phyloP scores from a whole-genome alignment of 2,797 vertebrate genomes.

The Girardinus metallicus region DNA sequence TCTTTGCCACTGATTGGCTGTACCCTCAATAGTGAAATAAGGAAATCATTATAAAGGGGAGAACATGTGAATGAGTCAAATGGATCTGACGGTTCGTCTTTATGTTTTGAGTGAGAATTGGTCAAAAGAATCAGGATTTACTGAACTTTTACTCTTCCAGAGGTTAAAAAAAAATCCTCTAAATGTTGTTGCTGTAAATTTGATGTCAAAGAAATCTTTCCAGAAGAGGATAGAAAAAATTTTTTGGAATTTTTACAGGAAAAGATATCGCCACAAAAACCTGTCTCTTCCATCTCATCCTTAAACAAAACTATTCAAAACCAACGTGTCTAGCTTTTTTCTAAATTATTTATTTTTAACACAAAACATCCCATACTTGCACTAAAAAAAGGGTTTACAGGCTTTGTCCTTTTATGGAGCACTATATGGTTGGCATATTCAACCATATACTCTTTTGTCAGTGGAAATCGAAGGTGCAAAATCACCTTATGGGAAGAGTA shows the following conservation, averaged over 20 bases:
- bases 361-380: neutral
- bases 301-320: neutral
- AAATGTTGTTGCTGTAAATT: neutral
- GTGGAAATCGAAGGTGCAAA: neutral
- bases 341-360: neutral
- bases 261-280: neutral
- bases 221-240: neutral
- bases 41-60: neutral
- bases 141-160: neutral
- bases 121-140: neutral
- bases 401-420: neutral
- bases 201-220: neutral
- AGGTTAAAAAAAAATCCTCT: neutral
- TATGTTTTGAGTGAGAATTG: neutral
- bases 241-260: neutral
- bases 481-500: neutral
- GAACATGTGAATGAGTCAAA: neutral
- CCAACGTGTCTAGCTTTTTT: neutral
- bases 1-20: neutral
- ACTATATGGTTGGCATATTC: neutral
- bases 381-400: neutral
- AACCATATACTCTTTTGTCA: neutral
- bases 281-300: neutral
- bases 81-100: neutral
- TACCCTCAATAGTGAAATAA: too few species aligned